These are phyloP conservation scores for Buathra laborator DNA, from an alignment of 2,888 invertebrate genomes.

Conservation along the genomic window DNA sequence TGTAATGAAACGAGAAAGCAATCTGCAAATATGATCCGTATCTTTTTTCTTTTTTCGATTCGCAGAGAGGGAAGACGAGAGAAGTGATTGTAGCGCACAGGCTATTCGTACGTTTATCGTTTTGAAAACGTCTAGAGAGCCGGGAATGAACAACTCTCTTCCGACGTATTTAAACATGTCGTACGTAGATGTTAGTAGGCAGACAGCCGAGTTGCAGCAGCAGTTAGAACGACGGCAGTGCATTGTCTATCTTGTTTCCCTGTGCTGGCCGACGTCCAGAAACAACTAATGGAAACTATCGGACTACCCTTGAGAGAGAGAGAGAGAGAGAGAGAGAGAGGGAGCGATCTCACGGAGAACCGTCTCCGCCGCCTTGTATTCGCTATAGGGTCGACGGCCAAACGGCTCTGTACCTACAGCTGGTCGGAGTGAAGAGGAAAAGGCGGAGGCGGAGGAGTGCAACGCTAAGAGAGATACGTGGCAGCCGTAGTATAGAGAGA, in stretches of 20 bases:
- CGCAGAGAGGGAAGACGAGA: too few species aligned
- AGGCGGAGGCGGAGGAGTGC: constrained; percentile 57
- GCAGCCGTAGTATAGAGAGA: constrained; percentile 18
- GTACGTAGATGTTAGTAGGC: not conserved
- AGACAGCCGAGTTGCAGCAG: constrained; percentile 48
- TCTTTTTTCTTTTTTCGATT: too few species aligned
- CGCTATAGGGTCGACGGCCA: constrained; percentile 35
- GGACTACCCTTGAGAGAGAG: constrained; percentile 41
- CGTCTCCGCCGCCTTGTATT: constrained; percentile 22
- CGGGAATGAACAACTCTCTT: not conserved
- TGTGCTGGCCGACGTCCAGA: constrained; percentile 71
- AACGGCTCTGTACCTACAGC: constrained; percentile 23
- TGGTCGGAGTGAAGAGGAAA: constrained; percentile 59
- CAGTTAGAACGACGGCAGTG: constrained; percentile 65
- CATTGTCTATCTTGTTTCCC: constrained; percentile 72
- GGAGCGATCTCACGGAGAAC: constrained; percentile 31
- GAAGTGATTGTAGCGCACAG: too few species aligned
- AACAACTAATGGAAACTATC: constrained; percentile 74
- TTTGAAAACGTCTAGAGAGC: too few species aligned
- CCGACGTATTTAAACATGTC: constrained; percentile 49
- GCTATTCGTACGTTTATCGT: too few species aligned
- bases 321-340: not conserved
- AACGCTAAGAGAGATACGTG: constrained; percentile 16
- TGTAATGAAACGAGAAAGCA: too few species aligned
- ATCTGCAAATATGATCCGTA: too few species aligned